Evolutionary conservation across 2,797 vertebrate species (phyloP).

Genomic region (Agapornis canus): DNA sequence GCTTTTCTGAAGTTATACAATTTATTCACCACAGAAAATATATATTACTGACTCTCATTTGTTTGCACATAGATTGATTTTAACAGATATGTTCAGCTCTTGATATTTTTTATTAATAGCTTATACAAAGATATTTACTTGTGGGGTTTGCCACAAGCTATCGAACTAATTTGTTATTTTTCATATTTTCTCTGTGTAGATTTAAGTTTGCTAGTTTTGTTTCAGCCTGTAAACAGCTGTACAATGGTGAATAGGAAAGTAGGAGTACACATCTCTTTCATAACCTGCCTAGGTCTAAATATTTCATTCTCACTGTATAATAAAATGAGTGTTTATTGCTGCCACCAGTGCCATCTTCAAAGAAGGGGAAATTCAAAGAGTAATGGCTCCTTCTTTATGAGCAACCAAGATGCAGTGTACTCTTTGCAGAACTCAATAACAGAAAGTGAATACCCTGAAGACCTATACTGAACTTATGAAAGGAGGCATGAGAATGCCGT

Average conservation of each 20-base stretch:
- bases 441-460: neutral
- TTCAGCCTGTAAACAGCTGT: neutral
- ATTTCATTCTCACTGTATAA: neutral
- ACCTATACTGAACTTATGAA: neutral
- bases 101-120: neutral
- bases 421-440: neutral
- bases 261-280: neutral
- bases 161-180: neutral
- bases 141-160: neutral
- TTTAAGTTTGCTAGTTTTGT: neutral
- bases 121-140: neutral
- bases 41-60: neutral
- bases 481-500: rapidly evolving
- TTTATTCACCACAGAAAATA: neutral
- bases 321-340: neutral
- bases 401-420: neutral
- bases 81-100: neutral
- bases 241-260: neutral
- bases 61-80: neutral
- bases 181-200: neutral
- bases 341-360: neutral
- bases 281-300: neutral
- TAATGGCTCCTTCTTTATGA: neutral
- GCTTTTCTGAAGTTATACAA: neutral
- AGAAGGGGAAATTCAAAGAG: neutral